Evolutionary conservation across 1,140 invertebrate genomes (phyloP), one percentile per base, ranked within the genome.

Genomic region (Parasteatoda tepidariorum): DNA sequence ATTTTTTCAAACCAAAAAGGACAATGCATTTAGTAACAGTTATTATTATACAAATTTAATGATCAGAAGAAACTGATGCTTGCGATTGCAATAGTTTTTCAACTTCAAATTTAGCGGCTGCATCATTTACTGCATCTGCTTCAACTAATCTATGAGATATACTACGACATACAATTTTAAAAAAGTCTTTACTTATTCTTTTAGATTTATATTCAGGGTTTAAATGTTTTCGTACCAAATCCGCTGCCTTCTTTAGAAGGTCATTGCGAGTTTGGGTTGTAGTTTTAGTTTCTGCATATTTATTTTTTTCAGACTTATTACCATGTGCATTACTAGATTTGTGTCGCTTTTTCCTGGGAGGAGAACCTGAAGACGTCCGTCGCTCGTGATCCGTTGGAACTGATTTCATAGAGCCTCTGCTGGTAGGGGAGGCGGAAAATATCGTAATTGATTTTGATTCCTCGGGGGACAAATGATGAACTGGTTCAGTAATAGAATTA

Each of bases 171-270:
- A 84, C 73, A 59, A 83, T 74, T 67, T 85, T 85, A 61, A 83
- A 85, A n/a, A 83, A 79, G 26, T 85, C 84, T 85, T 84, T 85
- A 62, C 66, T 74, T 13, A 85, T 82, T 61, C 68, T 57, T 48
- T 83, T 85, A 26, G 84, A 71, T 68, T 83, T 76, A 34, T 85
- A 85, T 57, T 79, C 66, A 9, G 84, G 84, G 68, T 85, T 78
- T 31, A 85, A 74, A 59, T 83, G 78, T 34, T 85, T 76, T 22
- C 82, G 31, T 4, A 85, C 79, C 48, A 83, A 84, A 74, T 85
- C 75, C 38, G 76, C 84, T 34, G 84, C 84, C 38, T 28, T 84
- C 67, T 85, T 79, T 48, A 85, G 68, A 70, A 68, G 61, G 41
- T 75, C 71, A 85, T 76, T 76, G 18, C 67, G 68, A 26, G 71